Evolutionary conservation across 2,888 invertebrate species (phyloP).

Genomic region (Oligia fasciuncula): DNA sequence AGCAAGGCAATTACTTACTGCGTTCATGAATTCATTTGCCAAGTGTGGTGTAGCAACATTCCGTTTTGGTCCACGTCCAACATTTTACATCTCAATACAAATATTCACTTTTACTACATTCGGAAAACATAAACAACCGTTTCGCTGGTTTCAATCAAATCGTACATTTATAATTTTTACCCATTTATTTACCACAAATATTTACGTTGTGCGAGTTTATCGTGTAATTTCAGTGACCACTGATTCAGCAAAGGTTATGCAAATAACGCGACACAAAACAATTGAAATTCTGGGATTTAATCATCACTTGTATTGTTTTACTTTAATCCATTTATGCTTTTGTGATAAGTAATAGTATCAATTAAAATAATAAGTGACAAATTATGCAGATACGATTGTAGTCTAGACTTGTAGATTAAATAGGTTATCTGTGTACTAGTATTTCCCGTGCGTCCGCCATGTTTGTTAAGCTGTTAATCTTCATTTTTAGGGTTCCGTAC

Average conservation of each 20-base stretch:
- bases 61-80: conserved; percentile 19
- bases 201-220: conserved; percentile 8
- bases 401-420: neutral
- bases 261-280: conserved; percentile 29
- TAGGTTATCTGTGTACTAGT: neutral
- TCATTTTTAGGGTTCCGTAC: conserved; percentile 2
- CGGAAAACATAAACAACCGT: conserved; percentile 26
- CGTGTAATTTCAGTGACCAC: conserved; percentile 29
- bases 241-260: conserved; percentile 19
- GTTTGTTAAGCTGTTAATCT: conserved; percentile 29
- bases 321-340: neutral
- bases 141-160: conserved; percentile 46
- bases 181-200: conserved; percentile 38
- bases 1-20: neutral
- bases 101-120: conserved; percentile 6
- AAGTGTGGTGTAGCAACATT: conserved; percentile 5
- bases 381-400: conserved; percentile 12
- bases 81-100: conserved; percentile 25
- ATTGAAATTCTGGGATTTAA: conserved; percentile 24
- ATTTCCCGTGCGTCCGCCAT: conserved; percentile 20
- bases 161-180: conserved; percentile 15
- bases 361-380: neutral
- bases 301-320: neutral
- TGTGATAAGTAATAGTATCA: neutral
- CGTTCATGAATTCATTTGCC: conserved; percentile 4